These are phyloP conservation scores for Leptinotarsa juncta DNA, from an alignment of 2,888 invertebrate genomes.

Conservation along the genomic window DNA sequence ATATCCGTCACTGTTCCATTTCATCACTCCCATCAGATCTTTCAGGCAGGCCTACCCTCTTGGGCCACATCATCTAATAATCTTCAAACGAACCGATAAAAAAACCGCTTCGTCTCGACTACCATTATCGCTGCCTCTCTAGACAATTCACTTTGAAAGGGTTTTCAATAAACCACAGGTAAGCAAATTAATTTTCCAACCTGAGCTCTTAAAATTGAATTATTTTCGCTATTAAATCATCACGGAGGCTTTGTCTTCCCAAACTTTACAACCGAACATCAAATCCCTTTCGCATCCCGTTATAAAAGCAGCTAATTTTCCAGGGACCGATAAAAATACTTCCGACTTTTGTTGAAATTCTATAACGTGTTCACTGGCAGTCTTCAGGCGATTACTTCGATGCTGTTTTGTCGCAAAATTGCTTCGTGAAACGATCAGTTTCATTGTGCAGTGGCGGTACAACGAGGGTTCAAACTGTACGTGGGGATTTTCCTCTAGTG, in stretches of 20 bases:
- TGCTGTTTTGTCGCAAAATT: constrained; percentile 19
- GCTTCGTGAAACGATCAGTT: constrained; percentile 4
- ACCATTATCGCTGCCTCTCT: not conserved
- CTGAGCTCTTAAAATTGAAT: not conserved
- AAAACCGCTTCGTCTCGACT: not conserved
- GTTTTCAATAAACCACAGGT: constrained; percentile 5
- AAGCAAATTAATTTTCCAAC: not conserved
- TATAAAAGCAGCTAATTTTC: constrained; percentile 18
- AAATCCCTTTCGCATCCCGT: not conserved
- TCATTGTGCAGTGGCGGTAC: not conserved
- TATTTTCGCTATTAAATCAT: not conserved
- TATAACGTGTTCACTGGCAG: constrained; percentile 11
- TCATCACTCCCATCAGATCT: no score
- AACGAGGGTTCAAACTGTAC: not conserved
- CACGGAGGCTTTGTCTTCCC: not conserved
- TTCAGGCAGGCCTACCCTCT: not conserved
- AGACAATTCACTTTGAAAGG: not conserved
- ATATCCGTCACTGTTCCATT: no score
- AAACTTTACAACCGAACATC: not conserved
- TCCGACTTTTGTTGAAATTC: constrained; percentile 7
- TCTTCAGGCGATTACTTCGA: constrained; percentile 18
- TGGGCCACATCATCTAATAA: not conserved
- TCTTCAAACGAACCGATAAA: not conserved
- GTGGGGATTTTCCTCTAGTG: not conserved
- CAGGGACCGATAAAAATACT: not conserved